Evolutionary conservation across 2,113 vertebrate genomes (phyloP), one percentile per base, ranked within the genome.

Genomic region (Gallinago undulata): DNA sequence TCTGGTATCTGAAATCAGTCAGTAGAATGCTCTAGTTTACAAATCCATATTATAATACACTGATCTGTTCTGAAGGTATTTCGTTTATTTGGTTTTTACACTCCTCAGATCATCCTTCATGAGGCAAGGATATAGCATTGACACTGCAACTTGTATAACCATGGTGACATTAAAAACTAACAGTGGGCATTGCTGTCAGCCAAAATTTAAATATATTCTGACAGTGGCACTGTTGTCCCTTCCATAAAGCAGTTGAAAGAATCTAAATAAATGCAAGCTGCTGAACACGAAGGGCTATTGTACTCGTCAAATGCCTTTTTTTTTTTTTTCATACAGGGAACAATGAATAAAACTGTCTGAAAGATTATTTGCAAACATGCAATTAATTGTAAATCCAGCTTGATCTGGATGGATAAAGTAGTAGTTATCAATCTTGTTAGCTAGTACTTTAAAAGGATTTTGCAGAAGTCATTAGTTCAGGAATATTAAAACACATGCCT

Each of bases 341-440:
- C 41, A 89, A 90, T 70, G n/a, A 89, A 37, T 85, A 66, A 76
- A 94, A 73, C 19, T 50, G 8, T 59, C 55, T 77, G 39, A 81
- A 95, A 90, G 43, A 86, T 70, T 89, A 81, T 80, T 90, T 95
- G 64, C 47, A 83, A 51, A 48, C 56, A 67, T 88, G 55, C 37
- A 89, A 39, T 93, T 81, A 93, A 82, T 90, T 16, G 59, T 90
- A 93, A 95, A 92, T 93, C 79, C 64, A 93, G 23, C 64, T 78
- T 92, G 43, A 95, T 92, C 88, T 92, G 51, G 21, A 84, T 67
- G 82, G 79, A 78, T 93, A 64, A 90, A 68, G 19, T 23, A 73
- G 37, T 86, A 89, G n/a, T 84, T 78, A 64, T 92, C 64, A 60
- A 8, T 92, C 68, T 75, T 48, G 56, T 63, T 90, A 87, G 67